A percentile compares a stretch with the other conserved stretches of the same genome.
These are phyloP conservation scores for Tylochromis polylepis DNA, from an alignment of 2,113 vertebrate genomes.

Conservation along the genomic window DNA sequence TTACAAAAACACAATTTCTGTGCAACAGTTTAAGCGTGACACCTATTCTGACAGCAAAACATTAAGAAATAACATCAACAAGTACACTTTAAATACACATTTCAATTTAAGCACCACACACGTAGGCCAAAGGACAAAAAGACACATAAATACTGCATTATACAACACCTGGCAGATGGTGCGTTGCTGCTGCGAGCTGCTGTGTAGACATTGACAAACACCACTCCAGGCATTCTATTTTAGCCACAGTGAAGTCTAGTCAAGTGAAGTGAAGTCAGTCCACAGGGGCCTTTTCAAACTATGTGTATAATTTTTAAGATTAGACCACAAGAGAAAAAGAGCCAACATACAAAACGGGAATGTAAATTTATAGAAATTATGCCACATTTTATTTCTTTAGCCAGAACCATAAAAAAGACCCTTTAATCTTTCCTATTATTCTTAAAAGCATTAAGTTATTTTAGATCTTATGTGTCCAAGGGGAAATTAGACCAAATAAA, in stretches of 20 bases:
- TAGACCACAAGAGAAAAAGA: neutral
- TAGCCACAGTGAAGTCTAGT: neutral
- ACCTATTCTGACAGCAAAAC: neutral
- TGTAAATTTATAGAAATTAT: neutral
- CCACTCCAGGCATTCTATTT: conserved; percentile 32
- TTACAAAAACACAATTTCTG: neutral
- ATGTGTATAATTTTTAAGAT: neutral
- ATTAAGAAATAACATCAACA: neutral
- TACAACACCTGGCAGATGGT: conserved; percentile 44
- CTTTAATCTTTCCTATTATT: neutral
- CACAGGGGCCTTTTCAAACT: neutral
- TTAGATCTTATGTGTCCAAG: neutral
- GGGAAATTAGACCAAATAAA: neutral
- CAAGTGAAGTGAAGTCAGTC: neutral
- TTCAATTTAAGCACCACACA: neutral
- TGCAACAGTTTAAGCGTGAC: neutral
- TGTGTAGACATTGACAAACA: conserved; percentile 6
- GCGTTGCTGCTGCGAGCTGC: conserved; percentile 8
- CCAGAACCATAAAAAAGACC: neutral
- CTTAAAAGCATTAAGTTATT: neutral
- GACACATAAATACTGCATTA: conserved; percentile 19
- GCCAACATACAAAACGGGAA: neutral
- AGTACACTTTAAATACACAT: neutral
- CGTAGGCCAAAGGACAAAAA: neutral
- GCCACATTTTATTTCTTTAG: neutral